These are phyloP conservation scores for Acrocephalus kingi DNA, from an alignment of 2,113 vertebrate species.

Conservation along the genomic window DNA sequence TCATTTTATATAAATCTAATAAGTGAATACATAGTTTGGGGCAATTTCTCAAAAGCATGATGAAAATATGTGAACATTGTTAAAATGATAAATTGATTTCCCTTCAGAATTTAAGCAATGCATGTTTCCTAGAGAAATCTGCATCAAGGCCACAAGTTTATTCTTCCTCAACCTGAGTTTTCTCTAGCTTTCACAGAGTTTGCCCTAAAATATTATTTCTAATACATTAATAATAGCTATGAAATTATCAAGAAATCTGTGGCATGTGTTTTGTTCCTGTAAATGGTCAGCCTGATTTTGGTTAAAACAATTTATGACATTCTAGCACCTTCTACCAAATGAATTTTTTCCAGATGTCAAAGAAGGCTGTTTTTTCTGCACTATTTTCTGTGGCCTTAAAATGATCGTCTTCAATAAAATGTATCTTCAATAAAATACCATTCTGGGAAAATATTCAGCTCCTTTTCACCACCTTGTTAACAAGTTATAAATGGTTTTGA, in stretches of 20 bases:
- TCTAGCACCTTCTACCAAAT: conserved; percentile 57
- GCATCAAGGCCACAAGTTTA: background rate
- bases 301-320: background rate
- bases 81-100: background rate
- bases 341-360: background rate
- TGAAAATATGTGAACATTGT: background rate
- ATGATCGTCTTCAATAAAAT: background rate
- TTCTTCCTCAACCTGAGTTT: background rate
- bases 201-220: background rate
- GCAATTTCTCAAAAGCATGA: background rate
- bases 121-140: background rate
- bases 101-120: background rate
- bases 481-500: conserved; percentile 9
- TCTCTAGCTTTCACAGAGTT: background rate
- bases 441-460: background rate
- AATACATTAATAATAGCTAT: background rate
- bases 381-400: background rate
- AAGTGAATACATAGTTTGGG: background rate
- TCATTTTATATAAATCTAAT: background rate
- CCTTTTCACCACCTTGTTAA: conserved; percentile 36
- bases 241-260: background rate
- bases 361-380: background rate
- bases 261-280: background rate
- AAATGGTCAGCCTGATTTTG: background rate
- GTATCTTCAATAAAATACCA: background rate